Base-by-base conservation (phyloP, 2,888 invertebrate genomes). In the Ormyrus thymus region DNA sequence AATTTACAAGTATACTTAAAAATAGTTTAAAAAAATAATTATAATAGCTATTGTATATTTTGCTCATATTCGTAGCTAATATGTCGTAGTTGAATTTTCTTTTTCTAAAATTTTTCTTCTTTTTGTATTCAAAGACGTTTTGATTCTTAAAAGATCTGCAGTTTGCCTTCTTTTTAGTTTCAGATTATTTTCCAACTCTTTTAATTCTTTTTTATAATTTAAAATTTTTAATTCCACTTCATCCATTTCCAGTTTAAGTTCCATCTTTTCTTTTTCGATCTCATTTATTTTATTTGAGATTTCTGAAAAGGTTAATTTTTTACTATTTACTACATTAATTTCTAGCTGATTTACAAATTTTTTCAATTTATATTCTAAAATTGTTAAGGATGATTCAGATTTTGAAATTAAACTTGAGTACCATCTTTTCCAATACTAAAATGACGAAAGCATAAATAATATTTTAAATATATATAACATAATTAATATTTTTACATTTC, bases 341-440 rank as follows among this genome's bases (percentile, higher is more conserved):
- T n/a, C 61, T 13, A 72, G 50, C 3, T 53, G 29, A 0, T 45
- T 9, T 8, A 72, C 2, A 53, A 62, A 72, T 59, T 61, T 72
- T 13, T 72, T 10, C 6, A 72, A 53, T 29, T 10, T 15, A 6
- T 45, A n/a, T 53, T 72, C 72, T 9, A 72, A 62, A 6, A 51
- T 6, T 0, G 43, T 72, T 5, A 58, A 51, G 6, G 61, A 15
- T 1, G n/a, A 13, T 43, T 72, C 45, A 43, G 50, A 53, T 45
- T 72, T 72, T 7, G 1, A 43, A n/a, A 7, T 48, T 9, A 72
- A 5, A 9, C 8, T 11, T 9, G 5, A 0, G 9, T n/a, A 7
- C 72, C 72, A 72, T 13, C 9, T 43, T 15, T 13, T 72, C 72
- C 72, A 72, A 51, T 53, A 72, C 72, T 72, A 45, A 53, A 72